Conservation (phyloP, 2,888 invertebrate species). For the Teinopalpus imperialis region DNA sequence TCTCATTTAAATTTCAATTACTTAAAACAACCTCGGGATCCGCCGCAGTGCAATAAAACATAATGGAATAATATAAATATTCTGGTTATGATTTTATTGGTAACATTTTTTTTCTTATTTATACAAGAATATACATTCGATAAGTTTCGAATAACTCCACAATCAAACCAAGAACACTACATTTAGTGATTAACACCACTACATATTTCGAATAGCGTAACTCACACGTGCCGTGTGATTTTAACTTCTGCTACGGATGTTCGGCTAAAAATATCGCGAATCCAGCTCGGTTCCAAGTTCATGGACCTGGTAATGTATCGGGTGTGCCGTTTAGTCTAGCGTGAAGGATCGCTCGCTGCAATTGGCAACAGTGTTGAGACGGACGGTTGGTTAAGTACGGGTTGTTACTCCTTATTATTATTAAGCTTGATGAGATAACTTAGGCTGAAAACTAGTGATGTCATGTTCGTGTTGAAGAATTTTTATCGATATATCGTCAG, state of each 20-base stretch:
- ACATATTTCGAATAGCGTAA: not conserved
- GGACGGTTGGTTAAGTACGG: not conserved
- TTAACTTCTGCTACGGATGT: slow-evolving; percentile 31
- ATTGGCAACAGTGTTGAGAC: slow-evolving; percentile 29
- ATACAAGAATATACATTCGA: too few relatives aligned
- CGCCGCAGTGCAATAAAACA: too few relatives aligned
- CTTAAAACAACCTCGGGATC: too few relatives aligned
- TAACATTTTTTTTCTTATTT: too few relatives aligned
- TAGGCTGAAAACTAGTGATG: not conserved
- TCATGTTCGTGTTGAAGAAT: too few relatives aligned
- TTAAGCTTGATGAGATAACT: not conserved
- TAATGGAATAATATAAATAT: too few relatives aligned
- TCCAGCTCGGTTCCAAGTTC: slow-evolving; percentile 57
- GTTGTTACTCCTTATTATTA: not conserved
- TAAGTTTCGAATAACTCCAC: too few relatives aligned
- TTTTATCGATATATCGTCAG: too few relatives aligned
- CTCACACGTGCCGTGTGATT: slow-evolving; percentile 29
- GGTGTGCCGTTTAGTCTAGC: slow-evolving; percentile 50
- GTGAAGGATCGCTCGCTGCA: slow-evolving; percentile 39
- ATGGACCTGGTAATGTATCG: slow-evolving; percentile 57
- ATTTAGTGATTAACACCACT: too few relatives aligned
- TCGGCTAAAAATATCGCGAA: slow-evolving; percentile 49
- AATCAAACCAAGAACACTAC: too few relatives aligned
- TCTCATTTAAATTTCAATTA: too few relatives aligned
- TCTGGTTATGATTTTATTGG: too few relatives aligned